Evolutionary conservation across 2,113 vertebrate genomes (phyloP).

Genomic region (Ariopsis seemanni): DNA sequence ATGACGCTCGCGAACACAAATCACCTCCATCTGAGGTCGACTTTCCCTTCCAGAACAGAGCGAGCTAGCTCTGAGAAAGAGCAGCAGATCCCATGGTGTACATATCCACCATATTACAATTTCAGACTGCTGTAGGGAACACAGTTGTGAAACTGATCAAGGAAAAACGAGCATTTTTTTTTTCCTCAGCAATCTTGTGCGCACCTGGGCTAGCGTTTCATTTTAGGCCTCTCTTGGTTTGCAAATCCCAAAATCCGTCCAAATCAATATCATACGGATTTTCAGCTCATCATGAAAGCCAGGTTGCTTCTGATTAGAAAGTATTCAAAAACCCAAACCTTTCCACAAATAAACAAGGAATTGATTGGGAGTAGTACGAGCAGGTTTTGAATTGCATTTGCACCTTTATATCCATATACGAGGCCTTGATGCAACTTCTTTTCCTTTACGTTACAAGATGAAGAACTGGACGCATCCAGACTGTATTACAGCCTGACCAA

Average conservation of each 20-base stretch:
- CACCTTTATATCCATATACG: neutral
- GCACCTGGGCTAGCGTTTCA: neutral
- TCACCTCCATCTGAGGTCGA: conserved; percentile 1
- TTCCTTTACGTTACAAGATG: neutral
- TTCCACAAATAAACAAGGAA: neutral
- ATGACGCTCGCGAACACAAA: neutral
- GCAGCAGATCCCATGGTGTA: neutral
- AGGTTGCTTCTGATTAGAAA: neutral
- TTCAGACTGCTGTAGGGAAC: neutral
- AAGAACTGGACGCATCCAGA: neutral
- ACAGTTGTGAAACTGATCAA: neutral
- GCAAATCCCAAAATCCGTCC: neutral
- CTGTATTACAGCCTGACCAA: neutral
- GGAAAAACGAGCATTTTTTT: neutral
- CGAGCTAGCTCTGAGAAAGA: neutral
- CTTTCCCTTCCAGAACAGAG: neutral
- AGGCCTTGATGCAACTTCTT: neutral
- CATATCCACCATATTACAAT: neutral
- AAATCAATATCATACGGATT: conserved; percentile 5
- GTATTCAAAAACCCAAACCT: neutral
- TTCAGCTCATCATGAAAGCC: neutral
- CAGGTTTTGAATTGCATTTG: neutral
- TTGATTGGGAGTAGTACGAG: neutral
- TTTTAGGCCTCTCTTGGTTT: neutral
- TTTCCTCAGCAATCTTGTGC: neutral